Conservation (phyloP, 2,113 vertebrate species). For the Neodontobutis hainanensis region DNA sequence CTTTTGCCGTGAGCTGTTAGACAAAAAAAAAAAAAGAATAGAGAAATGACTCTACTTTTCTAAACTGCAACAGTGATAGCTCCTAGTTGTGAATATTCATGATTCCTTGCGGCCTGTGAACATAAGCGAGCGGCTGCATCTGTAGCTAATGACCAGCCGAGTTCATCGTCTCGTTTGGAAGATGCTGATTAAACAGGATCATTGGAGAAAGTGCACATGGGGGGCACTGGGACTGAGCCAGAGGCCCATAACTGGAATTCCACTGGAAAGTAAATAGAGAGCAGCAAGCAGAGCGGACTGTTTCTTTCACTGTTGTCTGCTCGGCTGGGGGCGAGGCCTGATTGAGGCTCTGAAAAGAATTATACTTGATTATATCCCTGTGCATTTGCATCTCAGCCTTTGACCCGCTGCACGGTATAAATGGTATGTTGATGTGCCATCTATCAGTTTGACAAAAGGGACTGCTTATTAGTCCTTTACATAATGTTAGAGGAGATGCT, state of each 20-base stretch:
- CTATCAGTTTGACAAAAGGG: background rate
- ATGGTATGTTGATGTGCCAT: constrained; percentile 4
- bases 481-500: constrained; percentile 6
- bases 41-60: too few species aligned
- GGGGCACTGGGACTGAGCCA: constrained; percentile 19
- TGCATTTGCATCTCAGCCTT: background rate
- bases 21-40: too few species aligned
- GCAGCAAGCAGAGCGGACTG: constrained; percentile 10
- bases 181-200: constrained; percentile 59
- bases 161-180: constrained; percentile 21
- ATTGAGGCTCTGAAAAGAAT: constrained; percentile 1
- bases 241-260: constrained; percentile 54
- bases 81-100: constrained; percentile 5
- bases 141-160: constrained; percentile 27
- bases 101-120: constrained; percentile 15
- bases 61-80: constrained; percentile 27
- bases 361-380: constrained; percentile 5
- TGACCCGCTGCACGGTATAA: background rate
- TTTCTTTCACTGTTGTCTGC: background rate
- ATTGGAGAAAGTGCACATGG: constrained; percentile 21
- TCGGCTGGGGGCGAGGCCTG: background rate
- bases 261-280: constrained; percentile 42
- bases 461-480: background rate
- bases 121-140: constrained; percentile 8
- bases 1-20: too few species aligned